Evolutionary conservation across 1,140 invertebrate genomes (phyloP).

Genomic region (Conus betulinus): DNA sequence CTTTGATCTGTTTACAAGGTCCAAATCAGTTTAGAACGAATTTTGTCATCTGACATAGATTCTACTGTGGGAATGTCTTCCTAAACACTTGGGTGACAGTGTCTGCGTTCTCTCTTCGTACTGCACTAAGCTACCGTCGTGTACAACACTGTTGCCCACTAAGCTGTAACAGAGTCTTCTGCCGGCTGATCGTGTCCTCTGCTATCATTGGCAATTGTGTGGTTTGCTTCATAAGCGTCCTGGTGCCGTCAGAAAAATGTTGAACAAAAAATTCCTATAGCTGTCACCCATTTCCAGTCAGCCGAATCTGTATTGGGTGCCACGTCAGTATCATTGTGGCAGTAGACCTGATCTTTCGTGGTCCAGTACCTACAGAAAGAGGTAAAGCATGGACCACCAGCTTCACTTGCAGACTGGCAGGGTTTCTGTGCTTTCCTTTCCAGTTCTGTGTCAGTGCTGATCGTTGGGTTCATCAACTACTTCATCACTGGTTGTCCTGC

Average conservation of each 20-base stretch:
- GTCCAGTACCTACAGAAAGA: neutral
- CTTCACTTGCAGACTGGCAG: neutral
- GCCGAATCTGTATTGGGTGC: neutral
- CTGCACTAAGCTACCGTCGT: neutral
- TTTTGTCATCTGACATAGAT: neutral
- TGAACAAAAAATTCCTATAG: neutral
- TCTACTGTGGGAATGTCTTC: no score
- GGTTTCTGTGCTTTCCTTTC: neutral
- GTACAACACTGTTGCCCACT: neutral
- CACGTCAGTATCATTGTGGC: no score
- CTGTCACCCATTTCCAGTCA: neutral
- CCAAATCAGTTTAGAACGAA: neutral
- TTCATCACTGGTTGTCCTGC: neutral
- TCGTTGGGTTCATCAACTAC: neutral
- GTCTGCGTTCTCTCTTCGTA: neutral
- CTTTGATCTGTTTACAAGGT: neutral
- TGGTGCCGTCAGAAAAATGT: neutral
- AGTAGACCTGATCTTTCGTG: no score
- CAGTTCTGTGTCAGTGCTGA: neutral
- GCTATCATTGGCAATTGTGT: neutral
- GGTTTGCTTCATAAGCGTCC: neutral
- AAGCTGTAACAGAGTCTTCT: neutral
- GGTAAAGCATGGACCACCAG: neutral
- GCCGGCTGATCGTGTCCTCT: neutral
- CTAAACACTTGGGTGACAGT: neutral